Conservation (phyloP, 1,140 invertebrate species). For the Drosophila repleta region DNA sequence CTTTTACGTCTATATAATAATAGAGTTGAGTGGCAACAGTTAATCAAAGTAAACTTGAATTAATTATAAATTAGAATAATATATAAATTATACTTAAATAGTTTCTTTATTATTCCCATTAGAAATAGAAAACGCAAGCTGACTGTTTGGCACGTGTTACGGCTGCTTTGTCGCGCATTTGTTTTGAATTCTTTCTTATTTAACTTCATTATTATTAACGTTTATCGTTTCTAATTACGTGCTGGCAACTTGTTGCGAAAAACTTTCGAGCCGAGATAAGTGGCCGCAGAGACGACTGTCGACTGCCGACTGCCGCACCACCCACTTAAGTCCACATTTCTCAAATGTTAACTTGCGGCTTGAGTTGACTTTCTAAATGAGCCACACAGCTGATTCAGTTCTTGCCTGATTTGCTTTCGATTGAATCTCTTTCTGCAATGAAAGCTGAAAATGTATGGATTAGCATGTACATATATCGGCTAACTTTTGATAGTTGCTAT, state of each 20-base stretch:
- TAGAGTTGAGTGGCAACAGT: no score
- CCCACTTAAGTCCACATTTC: constrained; percentile 16
- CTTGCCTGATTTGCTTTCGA: not conserved
- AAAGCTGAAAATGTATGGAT: no score
- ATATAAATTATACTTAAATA: not conserved
- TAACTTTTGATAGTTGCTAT: no score
- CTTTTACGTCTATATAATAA: no score
- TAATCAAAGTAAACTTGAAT: no score
- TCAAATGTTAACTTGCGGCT: constrained; percentile 3
- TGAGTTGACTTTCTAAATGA: constrained; percentile 11
- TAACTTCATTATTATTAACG: constrained; percentile 2
- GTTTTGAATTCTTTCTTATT: not conserved
- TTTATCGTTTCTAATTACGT: constrained; percentile 51
- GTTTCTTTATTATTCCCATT: not conserved
- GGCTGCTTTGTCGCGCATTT: constrained; percentile 20
- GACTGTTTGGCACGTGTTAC: constrained; percentile 36
- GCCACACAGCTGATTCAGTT: not conserved
- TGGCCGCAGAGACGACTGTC: constrained; percentile 5
- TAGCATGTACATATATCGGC: no score
- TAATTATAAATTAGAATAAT: no score
- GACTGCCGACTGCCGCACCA: constrained; percentile 22
- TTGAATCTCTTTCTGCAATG: no score
- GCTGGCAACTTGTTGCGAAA: constrained; percentile 31
- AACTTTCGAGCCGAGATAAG: constrained; percentile 39
- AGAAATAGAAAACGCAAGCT: constrained; percentile 4